A percentile compares a stretch with the other conserved stretches of the same genome.
Conservation (phyloP, 2,797 vertebrate species). For the Spea hammondii region DNA sequence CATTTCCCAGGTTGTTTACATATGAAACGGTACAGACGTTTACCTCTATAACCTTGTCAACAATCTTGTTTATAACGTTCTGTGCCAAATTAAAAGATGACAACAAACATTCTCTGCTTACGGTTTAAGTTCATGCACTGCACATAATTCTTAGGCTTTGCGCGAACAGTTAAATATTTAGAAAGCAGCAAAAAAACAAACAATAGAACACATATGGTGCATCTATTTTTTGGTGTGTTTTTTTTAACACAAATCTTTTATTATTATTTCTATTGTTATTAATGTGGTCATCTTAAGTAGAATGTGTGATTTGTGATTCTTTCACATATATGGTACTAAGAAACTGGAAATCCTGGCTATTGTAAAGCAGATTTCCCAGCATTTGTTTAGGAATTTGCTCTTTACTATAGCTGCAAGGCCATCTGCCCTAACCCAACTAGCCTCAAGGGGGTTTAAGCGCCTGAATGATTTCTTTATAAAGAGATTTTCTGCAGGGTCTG, state of each 20-base stretch:
- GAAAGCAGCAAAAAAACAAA: conserved; percentile 9
- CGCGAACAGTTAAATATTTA: conserved; percentile 17
- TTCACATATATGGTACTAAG: conserved; percentile 26
- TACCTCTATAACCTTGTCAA: conserved; percentile 6
- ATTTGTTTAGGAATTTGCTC: conserved; percentile 45
- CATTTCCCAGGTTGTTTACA: neutral
- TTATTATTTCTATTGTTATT: neutral
- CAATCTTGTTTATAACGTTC: neutral
- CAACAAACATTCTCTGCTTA: neutral
- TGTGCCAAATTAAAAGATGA: conserved; percentile 6
- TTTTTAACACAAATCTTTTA: too few species aligned
- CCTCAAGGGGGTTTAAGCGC: conserved; percentile 49
- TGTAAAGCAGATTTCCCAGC: conserved; percentile 37
- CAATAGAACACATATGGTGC: neutral
- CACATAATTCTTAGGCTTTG: neutral
- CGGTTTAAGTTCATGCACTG: neutral
- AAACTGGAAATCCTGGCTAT: conserved; percentile 21
- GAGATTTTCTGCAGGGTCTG: conserved; percentile 48
- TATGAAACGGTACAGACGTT: conserved; percentile 1
- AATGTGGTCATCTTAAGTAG: neutral
- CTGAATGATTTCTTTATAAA: conserved; percentile 53
- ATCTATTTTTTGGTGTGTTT: neutral
- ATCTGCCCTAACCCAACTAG: conserved; percentile 50
- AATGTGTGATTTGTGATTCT: neutral
- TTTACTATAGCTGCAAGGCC: conserved; percentile 44